These are phyloP conservation scores for Melangyna quadrimaculata DNA, from an alignment of 2,888 invertebrate species.

Conservation along the genomic window DNA sequence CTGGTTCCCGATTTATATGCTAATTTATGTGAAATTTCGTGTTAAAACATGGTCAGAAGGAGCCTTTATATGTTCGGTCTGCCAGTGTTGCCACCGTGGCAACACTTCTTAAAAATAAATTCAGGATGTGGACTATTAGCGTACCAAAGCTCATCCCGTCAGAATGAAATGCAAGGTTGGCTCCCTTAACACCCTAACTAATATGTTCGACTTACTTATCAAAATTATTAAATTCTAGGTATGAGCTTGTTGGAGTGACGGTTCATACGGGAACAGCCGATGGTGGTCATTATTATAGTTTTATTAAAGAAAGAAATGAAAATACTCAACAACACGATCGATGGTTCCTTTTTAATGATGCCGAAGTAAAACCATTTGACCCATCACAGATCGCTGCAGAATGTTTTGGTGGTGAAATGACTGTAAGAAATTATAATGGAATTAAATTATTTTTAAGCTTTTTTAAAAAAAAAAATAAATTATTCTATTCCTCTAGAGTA, in stretches of 20 bases:
- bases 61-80: no score
- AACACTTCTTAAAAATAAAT: no score
- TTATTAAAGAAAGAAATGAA: slow-evolving; percentile 92
- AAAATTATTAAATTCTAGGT: slow-evolving; percentile 82
- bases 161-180: no score
- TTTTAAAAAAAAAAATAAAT: neutral
- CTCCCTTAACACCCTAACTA: no score
- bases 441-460: slow-evolving; percentile 37
- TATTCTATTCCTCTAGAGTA: slow-evolving; percentile 85
- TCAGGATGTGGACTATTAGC: no score
- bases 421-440: slow-evolving; percentile 83
- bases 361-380: slow-evolving; percentile 97
- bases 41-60: no score
- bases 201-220: no score
- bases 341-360: slow-evolving; percentile 96
- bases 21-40: no score
- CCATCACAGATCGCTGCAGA: slow-evolving; percentile 96
- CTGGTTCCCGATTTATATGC: no score
- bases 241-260: slow-evolving; percentile 95
- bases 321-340: slow-evolving; percentile 88
- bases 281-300: slow-evolving; percentile 98
- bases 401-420: slow-evolving; percentile 99
- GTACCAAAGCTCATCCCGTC: no score
- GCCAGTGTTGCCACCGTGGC: no score
- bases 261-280: slow-evolving; percentile 99